Evolutionary conservation across 2,113 vertebrate species (phyloP).

Genomic region (Osmerus eperlanus): DNA sequence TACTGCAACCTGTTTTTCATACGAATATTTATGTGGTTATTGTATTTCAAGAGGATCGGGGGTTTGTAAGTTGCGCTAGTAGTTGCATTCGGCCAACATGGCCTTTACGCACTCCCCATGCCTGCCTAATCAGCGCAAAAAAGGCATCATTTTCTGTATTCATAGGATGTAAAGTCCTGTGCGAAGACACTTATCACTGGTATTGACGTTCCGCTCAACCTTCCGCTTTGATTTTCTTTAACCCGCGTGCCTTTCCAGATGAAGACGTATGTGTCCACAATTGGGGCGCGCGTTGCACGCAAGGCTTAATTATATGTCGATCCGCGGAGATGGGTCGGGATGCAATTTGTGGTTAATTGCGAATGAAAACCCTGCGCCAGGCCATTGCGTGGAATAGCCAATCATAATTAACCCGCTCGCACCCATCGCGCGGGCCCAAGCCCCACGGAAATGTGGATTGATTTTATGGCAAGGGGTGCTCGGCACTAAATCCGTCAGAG

Average conservation of each 20-base stretch:
- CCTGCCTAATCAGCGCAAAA: not conserved
- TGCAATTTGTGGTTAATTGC: constrained; percentile 72
- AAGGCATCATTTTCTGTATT: constrained; percentile 4
- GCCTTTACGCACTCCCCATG: not conserved
- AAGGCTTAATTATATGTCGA: constrained; percentile 64
- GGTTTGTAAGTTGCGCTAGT: too few relatives aligned
- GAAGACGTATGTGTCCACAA: constrained; percentile 30
- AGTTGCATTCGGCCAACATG: not conserved
- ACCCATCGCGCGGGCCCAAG: constrained; percentile 32
- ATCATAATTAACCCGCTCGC: constrained; percentile 60
- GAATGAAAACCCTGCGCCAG: constrained; percentile 50
- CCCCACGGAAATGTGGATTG: constrained; percentile 60
- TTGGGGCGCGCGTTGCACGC: constrained; percentile 17
- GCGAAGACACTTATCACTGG: constrained; percentile 37
- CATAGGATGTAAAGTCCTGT: constrained; percentile 20
- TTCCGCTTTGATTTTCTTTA: constrained; percentile 11
- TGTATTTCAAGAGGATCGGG: not conserved
- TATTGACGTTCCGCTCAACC: constrained; percentile 34
- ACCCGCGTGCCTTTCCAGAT: constrained; percentile 14
- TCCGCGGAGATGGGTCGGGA: constrained; percentile 58
- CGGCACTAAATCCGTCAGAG: constrained; percentile 56
- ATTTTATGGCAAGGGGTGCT: constrained; percentile 51
- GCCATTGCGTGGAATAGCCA: constrained; percentile 36
- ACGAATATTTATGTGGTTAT: not conserved
- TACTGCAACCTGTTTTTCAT: constrained; percentile 43